Conservation (phyloP, 2,797 vertebrate species). For the Cossypha caffra region DNA sequence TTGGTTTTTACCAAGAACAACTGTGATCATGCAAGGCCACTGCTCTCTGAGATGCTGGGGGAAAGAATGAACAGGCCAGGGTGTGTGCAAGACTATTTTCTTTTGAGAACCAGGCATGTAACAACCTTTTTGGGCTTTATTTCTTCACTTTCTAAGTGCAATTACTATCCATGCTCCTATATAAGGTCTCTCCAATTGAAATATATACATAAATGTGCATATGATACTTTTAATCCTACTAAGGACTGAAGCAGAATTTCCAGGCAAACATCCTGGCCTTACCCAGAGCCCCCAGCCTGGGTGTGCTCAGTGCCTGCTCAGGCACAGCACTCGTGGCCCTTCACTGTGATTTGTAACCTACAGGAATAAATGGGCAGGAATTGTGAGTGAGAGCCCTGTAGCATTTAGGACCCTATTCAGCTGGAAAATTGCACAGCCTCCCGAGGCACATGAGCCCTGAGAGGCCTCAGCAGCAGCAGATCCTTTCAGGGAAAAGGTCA, state of each 20-base stretch:
- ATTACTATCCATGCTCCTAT: neutral
- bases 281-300: neutral
- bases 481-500: neutral
- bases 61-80: neutral
- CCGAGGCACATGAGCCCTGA: neutral
- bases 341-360: neutral
- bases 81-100: neutral
- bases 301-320: neutral
- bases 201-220: neutral
- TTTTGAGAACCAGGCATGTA: neutral
- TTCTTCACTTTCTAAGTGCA: neutral
- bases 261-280: neutral
- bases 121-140: neutral
- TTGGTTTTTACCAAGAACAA: neutral
- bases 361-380: neutral
- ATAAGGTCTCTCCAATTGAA: neutral
- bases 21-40: neutral
- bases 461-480: conserved; percentile 18
- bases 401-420: conserved; percentile 17
- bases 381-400: neutral
- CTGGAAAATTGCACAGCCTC: conserved; percentile 42
- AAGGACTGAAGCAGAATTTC: neutral
- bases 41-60: accelerated
- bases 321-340: neutral
- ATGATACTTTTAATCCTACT: neutral